These are phyloP conservation scores for Fragum whitleyi DNA, from an alignment of 2,888 invertebrate species.

Conservation along the genomic window DNA sequence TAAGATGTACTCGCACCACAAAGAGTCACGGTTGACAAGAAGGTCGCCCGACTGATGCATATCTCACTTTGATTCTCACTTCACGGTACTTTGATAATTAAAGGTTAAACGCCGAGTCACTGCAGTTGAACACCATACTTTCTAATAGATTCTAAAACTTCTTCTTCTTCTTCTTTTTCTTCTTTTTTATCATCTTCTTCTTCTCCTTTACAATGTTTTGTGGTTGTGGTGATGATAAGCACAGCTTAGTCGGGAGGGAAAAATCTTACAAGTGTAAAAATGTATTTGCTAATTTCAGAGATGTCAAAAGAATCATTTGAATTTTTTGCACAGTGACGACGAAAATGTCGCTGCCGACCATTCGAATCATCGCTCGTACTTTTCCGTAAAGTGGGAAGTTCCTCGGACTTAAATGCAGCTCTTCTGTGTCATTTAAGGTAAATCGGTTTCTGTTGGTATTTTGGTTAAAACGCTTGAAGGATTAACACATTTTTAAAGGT, in stretches of 20 bases:
- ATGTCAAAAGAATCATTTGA: too few relatives aligned
- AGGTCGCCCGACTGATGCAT: slow-evolving; percentile 3
- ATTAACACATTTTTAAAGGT: too few relatives aligned
- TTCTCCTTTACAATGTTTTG: background rate
- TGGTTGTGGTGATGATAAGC: background rate
- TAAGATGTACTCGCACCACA: background rate
- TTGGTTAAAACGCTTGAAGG: too few relatives aligned
- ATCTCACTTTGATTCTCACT: slow-evolving; percentile 7
- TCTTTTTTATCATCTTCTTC: background rate
- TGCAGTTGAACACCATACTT: background rate
- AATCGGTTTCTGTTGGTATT: too few relatives aligned
- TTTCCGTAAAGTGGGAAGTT: too few relatives aligned
- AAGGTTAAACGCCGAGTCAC: background rate
- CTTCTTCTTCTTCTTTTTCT: background rate
- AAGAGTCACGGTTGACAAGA: background rate
- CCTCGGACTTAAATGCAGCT: too few relatives aligned
- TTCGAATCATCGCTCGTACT: too few relatives aligned
- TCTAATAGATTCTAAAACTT: background rate
- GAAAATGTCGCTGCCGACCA: too few relatives aligned
- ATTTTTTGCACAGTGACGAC: too few relatives aligned
- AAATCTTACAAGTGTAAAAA: background rate
- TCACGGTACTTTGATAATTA: slow-evolving; percentile 6
- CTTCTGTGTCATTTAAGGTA: too few relatives aligned
- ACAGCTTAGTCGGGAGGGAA: background rate
- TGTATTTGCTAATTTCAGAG: too few relatives aligned